phyloP scores from a whole-genome alignment of 2,113 vertebrate genomes.

The Butorides virescens region DNA sequence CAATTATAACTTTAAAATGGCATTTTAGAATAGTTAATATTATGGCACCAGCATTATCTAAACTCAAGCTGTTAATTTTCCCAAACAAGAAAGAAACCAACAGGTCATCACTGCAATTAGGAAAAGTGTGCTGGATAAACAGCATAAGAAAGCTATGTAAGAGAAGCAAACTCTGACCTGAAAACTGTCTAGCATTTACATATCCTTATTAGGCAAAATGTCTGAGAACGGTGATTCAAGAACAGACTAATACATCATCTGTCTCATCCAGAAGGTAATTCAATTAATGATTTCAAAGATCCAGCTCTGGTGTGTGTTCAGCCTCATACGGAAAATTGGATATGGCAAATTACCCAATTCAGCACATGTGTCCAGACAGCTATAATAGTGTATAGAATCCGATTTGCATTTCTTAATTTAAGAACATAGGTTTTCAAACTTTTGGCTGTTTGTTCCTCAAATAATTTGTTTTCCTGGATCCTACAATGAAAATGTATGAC shows the following conservation, averaged over 20 bases:
- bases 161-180: background rate
- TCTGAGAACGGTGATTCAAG: slow-evolving; percentile 9
- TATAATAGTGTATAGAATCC: slow-evolving; percentile 4
- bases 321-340: slow-evolving; percentile 30
- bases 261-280: slow-evolving; percentile 57
- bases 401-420: background rate
- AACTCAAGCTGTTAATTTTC: background rate
- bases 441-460: background rate
- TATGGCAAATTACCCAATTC: slow-evolving; percentile 57
- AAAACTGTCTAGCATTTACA: background rate
- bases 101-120: background rate
- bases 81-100: background rate
- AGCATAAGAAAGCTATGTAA: background rate
- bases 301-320: slow-evolving; percentile 26
- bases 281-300: slow-evolving; percentile 53
- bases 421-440: background rate
- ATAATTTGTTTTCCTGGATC: background rate
- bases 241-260: slow-evolving; percentile 56
- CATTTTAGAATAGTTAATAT: background rate
- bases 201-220: background rate
- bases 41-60: background rate
- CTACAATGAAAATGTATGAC: background rate
- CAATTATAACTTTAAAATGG: background rate
- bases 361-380: slow-evolving; percentile 12
- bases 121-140: background rate